Evolutionary conservation across 2,888 invertebrate genomes (phyloP).

Genomic region (Lysandra bellargus): DNA sequence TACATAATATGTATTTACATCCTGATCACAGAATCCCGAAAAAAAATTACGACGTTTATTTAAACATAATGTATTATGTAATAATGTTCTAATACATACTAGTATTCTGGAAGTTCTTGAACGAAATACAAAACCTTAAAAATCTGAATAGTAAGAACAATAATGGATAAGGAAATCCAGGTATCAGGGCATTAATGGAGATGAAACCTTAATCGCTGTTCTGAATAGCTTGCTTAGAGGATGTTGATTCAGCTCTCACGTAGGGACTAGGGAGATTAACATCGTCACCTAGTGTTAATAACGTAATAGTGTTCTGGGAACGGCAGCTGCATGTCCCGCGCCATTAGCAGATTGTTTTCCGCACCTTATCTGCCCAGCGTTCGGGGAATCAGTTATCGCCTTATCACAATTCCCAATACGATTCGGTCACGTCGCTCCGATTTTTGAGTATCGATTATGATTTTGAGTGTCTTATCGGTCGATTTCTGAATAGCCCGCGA

Average conservation of each 20-base stretch:
- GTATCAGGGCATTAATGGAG: too few species aligned
- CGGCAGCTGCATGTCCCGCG: neutral
- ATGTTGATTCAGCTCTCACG: neutral
- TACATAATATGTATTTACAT: too few species aligned
- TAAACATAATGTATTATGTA: too few species aligned
- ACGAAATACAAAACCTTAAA: too few species aligned
- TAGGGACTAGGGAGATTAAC: neutral
- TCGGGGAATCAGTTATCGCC: conserved; percentile 5
- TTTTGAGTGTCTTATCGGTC: conserved; percentile 8
- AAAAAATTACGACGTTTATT: too few species aligned
- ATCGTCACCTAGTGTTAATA: conserved; percentile 3
- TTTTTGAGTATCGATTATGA: conserved; percentile 10
- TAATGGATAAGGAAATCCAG: too few species aligned
- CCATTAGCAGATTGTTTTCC: conserved; percentile 9
- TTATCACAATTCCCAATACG: conserved; percentile 13
- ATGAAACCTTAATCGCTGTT: too few species aligned
- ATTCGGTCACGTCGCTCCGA: neutral
- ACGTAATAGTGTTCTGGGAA: conserved; percentile 16
- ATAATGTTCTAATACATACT: too few species aligned
- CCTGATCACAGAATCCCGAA: too few species aligned
- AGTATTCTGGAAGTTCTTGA: too few species aligned
- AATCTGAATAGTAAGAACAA: too few species aligned
- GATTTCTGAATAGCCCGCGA: conserved; percentile 19
- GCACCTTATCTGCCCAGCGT: conserved; percentile 2
- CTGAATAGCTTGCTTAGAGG: neutral